Evolutionary conservation across 2,888 invertebrate genomes (phyloP), one percentile per base, ranked within the genome.

Genomic region (Odontocerum albicorne): DNA sequence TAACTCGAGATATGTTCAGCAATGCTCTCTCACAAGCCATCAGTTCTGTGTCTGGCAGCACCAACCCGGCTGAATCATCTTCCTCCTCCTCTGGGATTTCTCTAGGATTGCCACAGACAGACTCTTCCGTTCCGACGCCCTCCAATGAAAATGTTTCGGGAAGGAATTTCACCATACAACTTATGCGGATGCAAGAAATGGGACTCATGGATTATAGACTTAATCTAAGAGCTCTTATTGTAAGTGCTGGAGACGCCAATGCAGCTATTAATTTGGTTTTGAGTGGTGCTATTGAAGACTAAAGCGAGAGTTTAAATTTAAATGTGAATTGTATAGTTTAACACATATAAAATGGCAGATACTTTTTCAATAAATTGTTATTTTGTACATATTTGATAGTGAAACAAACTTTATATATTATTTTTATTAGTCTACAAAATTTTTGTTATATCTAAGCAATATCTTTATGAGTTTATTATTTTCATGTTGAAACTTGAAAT

Each of bases 181-280:
- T 91, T 60, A 80, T 81, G 47, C 89, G 90, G 66, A 91, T 97
- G 91, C 84, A 87, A 62, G 95, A 96, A 68, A 88, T 96, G 84
- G 96, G 96, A 0, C 84, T 97, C 15, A 74, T 84, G 19, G 88
- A 96, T 71, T 92, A 94, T 66, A 81, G 84, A 2, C 77, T 89
- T 46, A 95, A 95, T 68, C 73, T 92, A n/a, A 85, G 90, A 63
- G 96, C 93, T 2, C 75, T 97, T 33, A 84, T 87, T 60, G 84
- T 89, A 49, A 88, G 90, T 42, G 69, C 74, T 63, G 96, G 96
- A 49, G 91, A 96, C 68, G 87, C 96, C 2, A 92, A 92, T 67
- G 90, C 90, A 15, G 96, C 96, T 12, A 86, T 96, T 52, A 93
- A 96, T 70, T 79, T 96, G 47, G 88, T 97, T 16, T 90, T 96